These are phyloP conservation scores for Patella caerulea DNA, from an alignment of 2,888 invertebrate species.

Conservation along the genomic window DNA sequence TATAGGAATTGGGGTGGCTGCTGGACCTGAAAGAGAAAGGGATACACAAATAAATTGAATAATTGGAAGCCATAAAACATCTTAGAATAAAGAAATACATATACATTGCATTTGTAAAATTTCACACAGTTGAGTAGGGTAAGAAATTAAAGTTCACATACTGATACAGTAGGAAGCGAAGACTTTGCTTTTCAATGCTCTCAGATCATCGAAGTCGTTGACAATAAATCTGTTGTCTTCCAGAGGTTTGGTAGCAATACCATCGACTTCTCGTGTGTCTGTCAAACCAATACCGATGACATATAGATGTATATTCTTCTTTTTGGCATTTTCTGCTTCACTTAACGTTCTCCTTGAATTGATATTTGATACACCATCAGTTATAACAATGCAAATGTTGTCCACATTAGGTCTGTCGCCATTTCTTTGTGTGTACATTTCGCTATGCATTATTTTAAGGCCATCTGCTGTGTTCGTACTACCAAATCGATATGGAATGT, in stretches of 20 bases:
- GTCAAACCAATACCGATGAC: constrained; percentile 56
- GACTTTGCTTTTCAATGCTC: constrained; percentile 44
- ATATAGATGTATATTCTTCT: constrained; percentile 49
- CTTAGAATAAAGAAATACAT: too few relatives aligned
- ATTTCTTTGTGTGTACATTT: constrained; percentile 52
- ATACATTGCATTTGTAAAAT: too few relatives aligned
- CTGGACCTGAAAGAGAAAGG: constrained; percentile 11
- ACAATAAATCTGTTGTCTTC: constrained; percentile 54
- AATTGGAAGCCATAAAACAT: too few relatives aligned
- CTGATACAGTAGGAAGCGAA: constrained; percentile 36
- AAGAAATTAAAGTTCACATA: constrained; percentile 16
- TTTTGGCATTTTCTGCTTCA: constrained; percentile 51
- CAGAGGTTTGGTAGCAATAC: constrained; percentile 54
- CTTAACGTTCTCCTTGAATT: constrained; percentile 54
- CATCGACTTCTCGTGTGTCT: constrained; percentile 58
- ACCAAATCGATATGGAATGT: constrained; percentile 50
- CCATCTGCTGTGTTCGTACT: constrained; percentile 66
- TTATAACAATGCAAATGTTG: constrained; percentile 62
- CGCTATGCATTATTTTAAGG: constrained; percentile 49
- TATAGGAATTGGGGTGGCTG: constrained; percentile 15
- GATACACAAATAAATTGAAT: too few relatives aligned
- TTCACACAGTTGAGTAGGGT: too few relatives aligned
- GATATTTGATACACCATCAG: constrained; percentile 67
- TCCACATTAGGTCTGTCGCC: constrained; percentile 57
- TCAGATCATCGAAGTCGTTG: constrained; percentile 51